These are phyloP conservation scores for Manduca sexta DNA, from an alignment of 1,140 invertebrate genomes.

Conservation along the genomic window DNA sequence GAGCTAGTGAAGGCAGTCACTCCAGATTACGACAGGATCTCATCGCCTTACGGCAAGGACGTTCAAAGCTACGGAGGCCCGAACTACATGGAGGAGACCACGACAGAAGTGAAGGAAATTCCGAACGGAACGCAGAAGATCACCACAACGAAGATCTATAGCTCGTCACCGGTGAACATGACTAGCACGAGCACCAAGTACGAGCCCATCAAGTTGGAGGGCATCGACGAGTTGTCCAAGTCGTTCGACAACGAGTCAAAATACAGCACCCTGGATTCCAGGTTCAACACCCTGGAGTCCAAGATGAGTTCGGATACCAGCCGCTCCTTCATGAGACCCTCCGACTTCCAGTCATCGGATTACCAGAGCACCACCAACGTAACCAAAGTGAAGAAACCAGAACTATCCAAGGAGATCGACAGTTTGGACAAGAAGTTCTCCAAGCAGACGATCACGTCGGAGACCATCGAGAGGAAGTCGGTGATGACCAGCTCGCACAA, in stretches of 20 bases:
- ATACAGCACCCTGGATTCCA: slow-evolving; percentile 61
- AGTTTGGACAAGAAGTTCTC: slow-evolving; percentile 63
- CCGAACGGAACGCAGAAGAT: slow-evolving; percentile 71
- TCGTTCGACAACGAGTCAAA: slow-evolving; percentile 63
- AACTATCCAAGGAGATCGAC: slow-evolving; percentile 63
- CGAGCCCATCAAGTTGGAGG: slow-evolving; percentile 62
- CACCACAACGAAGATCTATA: slow-evolving; percentile 70
- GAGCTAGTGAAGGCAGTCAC: slow-evolving; percentile 55
- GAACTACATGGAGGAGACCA: slow-evolving; percentile 67
- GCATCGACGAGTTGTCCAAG: slow-evolving; percentile 65
- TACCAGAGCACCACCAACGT: slow-evolving; percentile 44
- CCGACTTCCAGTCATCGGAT: slow-evolving; percentile 59
- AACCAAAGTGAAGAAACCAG: slow-evolving; percentile 54
- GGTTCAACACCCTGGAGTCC: slow-evolving; percentile 63
- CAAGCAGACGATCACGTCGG: slow-evolving; percentile 67
- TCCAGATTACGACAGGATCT: slow-evolving; percentile 54
- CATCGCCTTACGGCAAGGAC: slow-evolving; percentile 59
- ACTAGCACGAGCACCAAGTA: slow-evolving; percentile 68
- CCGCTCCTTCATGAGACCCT: slow-evolving; percentile 68
- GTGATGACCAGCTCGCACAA: slow-evolving; percentile 72
- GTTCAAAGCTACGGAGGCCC: slow-evolving; percentile 56
- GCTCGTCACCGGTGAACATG: slow-evolving; percentile 67
- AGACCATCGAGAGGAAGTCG: slow-evolving; percentile 66
- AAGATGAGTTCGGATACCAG: slow-evolving; percentile 67
- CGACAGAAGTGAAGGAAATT: slow-evolving; percentile 69